These are phyloP conservation scores for Mormyrus iriodes DNA, from an alignment of 2,113 vertebrate genomes.

Conservation along the genomic window DNA sequence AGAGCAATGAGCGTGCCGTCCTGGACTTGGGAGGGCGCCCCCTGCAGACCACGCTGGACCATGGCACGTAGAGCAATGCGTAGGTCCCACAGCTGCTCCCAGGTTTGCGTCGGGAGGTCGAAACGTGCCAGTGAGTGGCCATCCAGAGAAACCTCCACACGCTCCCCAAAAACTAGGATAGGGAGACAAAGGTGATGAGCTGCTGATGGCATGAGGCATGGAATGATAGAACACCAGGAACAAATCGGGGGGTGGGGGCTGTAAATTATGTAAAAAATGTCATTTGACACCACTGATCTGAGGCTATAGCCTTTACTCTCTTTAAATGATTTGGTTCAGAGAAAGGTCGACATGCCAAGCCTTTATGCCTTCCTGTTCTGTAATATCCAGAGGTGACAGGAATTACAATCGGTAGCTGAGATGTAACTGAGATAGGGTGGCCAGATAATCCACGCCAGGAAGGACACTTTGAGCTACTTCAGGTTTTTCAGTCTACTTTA, in stretches of 20 bases:
- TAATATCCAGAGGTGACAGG: not conserved
- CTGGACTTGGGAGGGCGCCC: slow-evolving; percentile 56
- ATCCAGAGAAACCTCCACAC: slow-evolving; percentile 71
- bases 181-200: not conserved
- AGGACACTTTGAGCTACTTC: not conserved
- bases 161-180: slow-evolving; percentile 64
- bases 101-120: slow-evolving; percentile 66
- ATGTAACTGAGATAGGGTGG: not conserved
- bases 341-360: not conserved
- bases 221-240: not conserved
- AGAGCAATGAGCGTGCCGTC: slow-evolving; percentile 76
- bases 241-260: not conserved
- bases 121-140: slow-evolving; percentile 75
- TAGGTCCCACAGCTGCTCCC: slow-evolving; percentile 80
- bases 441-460: not conserved
- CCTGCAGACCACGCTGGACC: slow-evolving; percentile 76
- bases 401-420: not conserved
- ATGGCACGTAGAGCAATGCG: slow-evolving; percentile 81
- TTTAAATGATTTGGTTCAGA: not conserved
- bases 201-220: not conserved
- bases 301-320: not conserved
- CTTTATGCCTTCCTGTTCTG: not conserved
- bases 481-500: not conserved
- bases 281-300: not conserved
- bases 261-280: not conserved